phyloP scores from a whole-genome alignment of 1,140 invertebrate species.

The Neocloeon triangulifer region DNA sequence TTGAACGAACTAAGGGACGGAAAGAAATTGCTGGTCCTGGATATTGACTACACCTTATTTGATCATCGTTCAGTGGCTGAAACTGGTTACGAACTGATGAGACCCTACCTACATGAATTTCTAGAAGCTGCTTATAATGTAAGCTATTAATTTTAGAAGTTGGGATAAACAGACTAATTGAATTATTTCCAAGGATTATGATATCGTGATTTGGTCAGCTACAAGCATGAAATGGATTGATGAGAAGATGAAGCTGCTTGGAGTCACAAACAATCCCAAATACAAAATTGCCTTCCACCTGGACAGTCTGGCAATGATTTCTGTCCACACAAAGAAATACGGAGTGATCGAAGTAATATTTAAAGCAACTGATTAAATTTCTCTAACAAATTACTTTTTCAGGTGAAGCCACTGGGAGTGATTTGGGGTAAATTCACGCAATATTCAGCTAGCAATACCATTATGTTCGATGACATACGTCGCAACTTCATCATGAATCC shows the following conservation, averaged over 20 bases:
- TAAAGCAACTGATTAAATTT: too few relatives aligned
- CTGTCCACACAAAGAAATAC: slow-evolving; percentile 69
- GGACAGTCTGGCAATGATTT: slow-evolving; percentile 85
- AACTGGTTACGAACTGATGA: slow-evolving; percentile 73
- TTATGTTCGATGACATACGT: slow-evolving; percentile 96
- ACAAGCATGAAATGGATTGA: slow-evolving; percentile 98
- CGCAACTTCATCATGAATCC: slow-evolving; percentile 97
- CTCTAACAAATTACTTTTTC: slow-evolving; percentile 5
- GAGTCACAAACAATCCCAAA: slow-evolving; percentile 53
- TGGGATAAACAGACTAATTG: not conserved
- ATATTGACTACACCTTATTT: slow-evolving; percentile 94
- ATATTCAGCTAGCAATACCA: slow-evolving; percentile 75
- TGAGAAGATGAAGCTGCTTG: slow-evolving; percentile 86
- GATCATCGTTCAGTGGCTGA: slow-evolving; percentile 84
- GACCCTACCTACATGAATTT: slow-evolving; percentile 89
- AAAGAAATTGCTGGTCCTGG: slow-evolving; percentile 81
- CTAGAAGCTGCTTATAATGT: slow-evolving; percentile 70
- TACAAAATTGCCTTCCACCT: slow-evolving; percentile 89
- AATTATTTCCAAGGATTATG: slow-evolving; percentile 31
- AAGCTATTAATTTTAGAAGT: slow-evolving; percentile 12
- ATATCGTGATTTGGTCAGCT: slow-evolving; percentile 83
- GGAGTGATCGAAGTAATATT: slow-evolving; percentile 74
- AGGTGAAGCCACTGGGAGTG: slow-evolving; percentile 88
- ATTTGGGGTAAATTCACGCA: slow-evolving; percentile 91
- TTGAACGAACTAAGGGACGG: slow-evolving; percentile 55